Evolutionary conservation across 1,140 invertebrate species (phyloP).

Genomic region (Rhopalosiphum padi): DNA sequence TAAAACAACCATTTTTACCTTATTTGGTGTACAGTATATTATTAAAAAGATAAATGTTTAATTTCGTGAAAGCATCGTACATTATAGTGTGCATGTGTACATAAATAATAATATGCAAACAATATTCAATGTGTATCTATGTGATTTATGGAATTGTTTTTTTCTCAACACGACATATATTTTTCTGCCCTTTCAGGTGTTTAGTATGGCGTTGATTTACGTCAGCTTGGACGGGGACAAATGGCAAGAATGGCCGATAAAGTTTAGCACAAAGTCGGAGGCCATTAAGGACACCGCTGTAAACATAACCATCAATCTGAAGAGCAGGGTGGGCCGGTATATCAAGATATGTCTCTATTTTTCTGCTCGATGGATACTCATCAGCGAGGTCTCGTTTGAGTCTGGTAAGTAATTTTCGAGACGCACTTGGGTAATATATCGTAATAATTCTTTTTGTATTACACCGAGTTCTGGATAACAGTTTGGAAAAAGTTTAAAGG

Average conservation of each 20-base stretch:
- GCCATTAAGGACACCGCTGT: constrained; percentile 62
- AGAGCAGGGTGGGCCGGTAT: constrained; percentile 77
- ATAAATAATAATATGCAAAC: constrained; percentile 27
- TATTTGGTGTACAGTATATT: not conserved
- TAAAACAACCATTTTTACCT: not conserved
- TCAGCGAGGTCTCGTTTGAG: constrained; percentile 85
- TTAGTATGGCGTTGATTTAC: constrained; percentile 74
- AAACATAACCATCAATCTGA: constrained; percentile 75
- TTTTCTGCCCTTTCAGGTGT: constrained; percentile 68
- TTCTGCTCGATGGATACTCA: constrained; percentile 84
- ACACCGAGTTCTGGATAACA: not conserved
- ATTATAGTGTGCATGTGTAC: not conserved
- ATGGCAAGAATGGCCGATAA: constrained; percentile 69
- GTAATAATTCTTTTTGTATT: constrained; percentile 2
- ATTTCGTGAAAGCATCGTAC: not conserved
- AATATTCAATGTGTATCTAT: constrained; percentile 19
- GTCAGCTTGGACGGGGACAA: constrained; percentile 81
- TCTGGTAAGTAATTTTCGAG: constrained; percentile 69
- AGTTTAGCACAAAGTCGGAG: constrained; percentile 62
- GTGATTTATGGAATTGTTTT: constrained; percentile 39
- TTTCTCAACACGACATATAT: constrained; percentile 31
- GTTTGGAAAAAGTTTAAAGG: not conserved
- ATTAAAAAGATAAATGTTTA: not conserved
- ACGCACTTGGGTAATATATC: not conserved
- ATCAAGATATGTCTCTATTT: constrained; percentile 81